phyloP scores from a whole-genome alignment of 2,797 vertebrate species.

The Enteromius anoplus region DNA sequence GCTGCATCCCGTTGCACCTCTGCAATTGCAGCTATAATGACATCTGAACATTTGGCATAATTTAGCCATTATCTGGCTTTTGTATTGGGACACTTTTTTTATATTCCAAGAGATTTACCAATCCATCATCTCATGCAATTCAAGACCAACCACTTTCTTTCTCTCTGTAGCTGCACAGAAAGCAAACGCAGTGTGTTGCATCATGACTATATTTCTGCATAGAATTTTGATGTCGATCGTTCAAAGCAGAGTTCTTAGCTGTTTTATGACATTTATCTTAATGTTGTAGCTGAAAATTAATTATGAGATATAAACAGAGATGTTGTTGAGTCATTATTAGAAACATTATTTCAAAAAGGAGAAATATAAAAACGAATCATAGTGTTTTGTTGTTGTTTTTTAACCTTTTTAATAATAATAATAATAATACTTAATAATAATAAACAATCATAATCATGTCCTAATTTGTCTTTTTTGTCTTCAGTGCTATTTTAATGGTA shows the following conservation, averaged over 20 bases:
- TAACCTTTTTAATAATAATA: background rate
- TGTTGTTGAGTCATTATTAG: too few species aligned
- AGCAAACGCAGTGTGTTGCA: background rate
- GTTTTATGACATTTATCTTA: background rate
- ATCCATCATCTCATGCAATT: conserved; percentile 21
- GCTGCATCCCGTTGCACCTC: background rate
- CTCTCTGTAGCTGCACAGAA: background rate
- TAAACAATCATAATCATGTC: background rate
- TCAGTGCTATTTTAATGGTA: background rate
- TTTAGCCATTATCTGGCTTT: conserved; percentile 20
- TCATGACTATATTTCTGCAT: background rate
- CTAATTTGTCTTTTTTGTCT: too few species aligned
- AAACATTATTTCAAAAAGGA: background rate
- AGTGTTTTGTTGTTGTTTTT: background rate
- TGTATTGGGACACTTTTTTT: conserved; percentile 6
- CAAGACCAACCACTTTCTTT: background rate
- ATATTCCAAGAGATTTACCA: background rate
- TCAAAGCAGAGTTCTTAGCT: background rate
- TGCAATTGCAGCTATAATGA: conserved; percentile 34
- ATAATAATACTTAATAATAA: background rate
- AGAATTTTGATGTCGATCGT: background rate
- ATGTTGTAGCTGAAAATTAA: background rate
- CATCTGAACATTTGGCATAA: conserved; percentile 35
- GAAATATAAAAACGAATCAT: background rate
- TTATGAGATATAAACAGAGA: background rate